Evolutionary conservation across 2,888 invertebrate species (phyloP).

Genomic region (Ptychoptera albimana): DNA sequence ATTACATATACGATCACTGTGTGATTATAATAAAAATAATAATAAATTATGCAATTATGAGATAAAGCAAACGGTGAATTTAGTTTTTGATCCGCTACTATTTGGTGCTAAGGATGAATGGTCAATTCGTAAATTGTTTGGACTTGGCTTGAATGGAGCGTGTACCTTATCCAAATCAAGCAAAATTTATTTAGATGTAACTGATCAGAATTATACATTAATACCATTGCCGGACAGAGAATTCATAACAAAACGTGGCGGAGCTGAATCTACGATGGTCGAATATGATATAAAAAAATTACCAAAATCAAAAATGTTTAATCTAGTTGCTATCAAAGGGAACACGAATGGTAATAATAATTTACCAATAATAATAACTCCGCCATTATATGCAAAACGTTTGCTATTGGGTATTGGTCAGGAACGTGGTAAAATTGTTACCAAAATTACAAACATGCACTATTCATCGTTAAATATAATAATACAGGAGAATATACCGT

Average conservation of each 20-base stretch:
- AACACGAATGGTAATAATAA: conserved; percentile 10
- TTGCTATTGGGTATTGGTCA: conserved; percentile 82
- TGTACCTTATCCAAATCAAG: conserved; percentile 70
- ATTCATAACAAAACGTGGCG: conserved; percentile 48
- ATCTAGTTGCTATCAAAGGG: conserved; percentile 36
- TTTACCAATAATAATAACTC: conserved; percentile 41
- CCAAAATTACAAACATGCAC: conserved; percentile 68
- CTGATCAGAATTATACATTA: conserved; percentile 46
- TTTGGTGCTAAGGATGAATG: conserved; percentile 53
- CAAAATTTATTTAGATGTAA: conserved; percentile 65
- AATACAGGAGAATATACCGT: conserved; percentile 79
- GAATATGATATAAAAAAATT: conserved; percentile 48
- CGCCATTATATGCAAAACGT: conserved; percentile 59
- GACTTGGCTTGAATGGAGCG: conserved; percentile 61
- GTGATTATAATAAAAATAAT: conserved; percentile 28
- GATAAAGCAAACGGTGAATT: conserved; percentile 67
- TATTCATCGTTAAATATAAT: conserved; percentile 60
- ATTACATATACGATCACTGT: conserved; percentile 68
- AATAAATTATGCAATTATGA: conserved; percentile 45
- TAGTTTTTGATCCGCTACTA: conserved; percentile 62
- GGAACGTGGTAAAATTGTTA: conserved; percentile 78
- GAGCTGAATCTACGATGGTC: conserved; percentile 46
- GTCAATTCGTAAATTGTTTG: conserved; percentile 76
- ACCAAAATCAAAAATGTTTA: conserved; percentile 39
- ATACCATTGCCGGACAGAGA: conserved; percentile 42